phyloP scores from a whole-genome alignment of 2,888 invertebrate genomes.

The Lasioglossum oenotherae region DNA sequence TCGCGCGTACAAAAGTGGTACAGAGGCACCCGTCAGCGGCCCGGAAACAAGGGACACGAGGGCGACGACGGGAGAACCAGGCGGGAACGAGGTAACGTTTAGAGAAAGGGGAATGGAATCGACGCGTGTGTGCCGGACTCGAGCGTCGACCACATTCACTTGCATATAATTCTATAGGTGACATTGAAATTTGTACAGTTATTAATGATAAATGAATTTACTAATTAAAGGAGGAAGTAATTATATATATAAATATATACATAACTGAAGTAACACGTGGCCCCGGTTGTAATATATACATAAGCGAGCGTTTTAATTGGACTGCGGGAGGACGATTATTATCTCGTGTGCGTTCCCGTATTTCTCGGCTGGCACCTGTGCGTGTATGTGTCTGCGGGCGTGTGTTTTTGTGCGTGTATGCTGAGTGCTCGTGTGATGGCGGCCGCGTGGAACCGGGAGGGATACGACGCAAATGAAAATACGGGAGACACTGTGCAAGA shows the following conservation, averaged over 20 bases:
- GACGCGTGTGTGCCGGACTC: conserved; percentile 77
- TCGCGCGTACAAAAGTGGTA: conserved; percentile 1
- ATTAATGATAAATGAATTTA: conserved; percentile 84
- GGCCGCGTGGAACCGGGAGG: background rate
- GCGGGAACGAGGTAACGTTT: conserved; percentile 37
- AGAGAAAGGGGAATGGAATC: conserved; percentile 64
- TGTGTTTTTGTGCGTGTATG: background rate
- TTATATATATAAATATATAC: conserved; percentile 77
- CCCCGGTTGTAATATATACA: conserved; percentile 74
- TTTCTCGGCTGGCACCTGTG: conserved; percentile 15
- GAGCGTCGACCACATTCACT: conserved; percentile 81
- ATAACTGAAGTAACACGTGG: conserved; percentile 70
- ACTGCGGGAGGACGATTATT: conserved; percentile 63
- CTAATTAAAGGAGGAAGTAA: conserved; percentile 80
- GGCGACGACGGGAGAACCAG: background rate
- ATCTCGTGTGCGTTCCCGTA: conserved; percentile 55
- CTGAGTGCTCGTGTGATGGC: conserved; percentile 16
- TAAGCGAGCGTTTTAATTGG: conserved; percentile 69
- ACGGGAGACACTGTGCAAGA: background rate
- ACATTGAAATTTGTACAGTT: conserved; percentile 84
- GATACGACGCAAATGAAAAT: conserved; percentile 8
- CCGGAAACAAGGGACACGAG: background rate
- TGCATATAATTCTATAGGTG: conserved; percentile 80
- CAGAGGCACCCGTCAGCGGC: background rate
- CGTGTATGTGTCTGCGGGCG: background rate